A percentile compares a stretch with the other conserved stretches of the same genome.
phyloP scores from a whole-genome alignment of 2,797 vertebrate genomes.

The Sebastes kiyomatsui region DNA sequence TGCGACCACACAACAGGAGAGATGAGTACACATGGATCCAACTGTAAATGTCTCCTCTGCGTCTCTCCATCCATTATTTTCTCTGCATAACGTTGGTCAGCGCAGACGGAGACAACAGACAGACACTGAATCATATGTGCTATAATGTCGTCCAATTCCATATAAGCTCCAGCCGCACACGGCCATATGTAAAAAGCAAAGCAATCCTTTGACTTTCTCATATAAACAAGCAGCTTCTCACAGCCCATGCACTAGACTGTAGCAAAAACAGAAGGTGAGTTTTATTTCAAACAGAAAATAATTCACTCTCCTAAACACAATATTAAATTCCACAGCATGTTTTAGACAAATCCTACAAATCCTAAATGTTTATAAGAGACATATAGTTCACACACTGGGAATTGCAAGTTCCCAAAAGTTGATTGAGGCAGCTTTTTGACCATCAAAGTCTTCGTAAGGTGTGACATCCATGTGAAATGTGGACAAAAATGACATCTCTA shows the following conservation, averaged over 20 bases:
- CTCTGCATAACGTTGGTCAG: background rate
- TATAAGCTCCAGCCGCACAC: background rate
- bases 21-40: constrained; percentile 41
- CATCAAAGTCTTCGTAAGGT: background rate
- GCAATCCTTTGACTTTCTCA: constrained; percentile 10
- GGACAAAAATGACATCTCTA: background rate
- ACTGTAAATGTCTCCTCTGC: constrained; percentile 31
- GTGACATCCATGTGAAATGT: background rate
- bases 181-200: constrained; percentile 10
- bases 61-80: constrained; percentile 4
- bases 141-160: constrained; percentile 3
- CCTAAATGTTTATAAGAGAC: background rate
- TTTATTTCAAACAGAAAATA: background rate
- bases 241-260: background rate
- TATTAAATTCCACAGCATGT: background rate
- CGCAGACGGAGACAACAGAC: constrained; percentile 11
- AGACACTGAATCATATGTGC: background rate
- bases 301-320: background rate
- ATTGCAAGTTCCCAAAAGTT: background rate
- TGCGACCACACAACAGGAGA: constrained; percentile 56
- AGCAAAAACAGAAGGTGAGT: background rate
- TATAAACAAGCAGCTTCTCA: background rate
- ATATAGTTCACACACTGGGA: background rate
- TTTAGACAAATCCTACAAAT: background rate
- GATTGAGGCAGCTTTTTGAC: background rate